Base-by-base conservation (phyloP, 2,797 vertebrate genomes). In the Paguma larvata region DNA sequence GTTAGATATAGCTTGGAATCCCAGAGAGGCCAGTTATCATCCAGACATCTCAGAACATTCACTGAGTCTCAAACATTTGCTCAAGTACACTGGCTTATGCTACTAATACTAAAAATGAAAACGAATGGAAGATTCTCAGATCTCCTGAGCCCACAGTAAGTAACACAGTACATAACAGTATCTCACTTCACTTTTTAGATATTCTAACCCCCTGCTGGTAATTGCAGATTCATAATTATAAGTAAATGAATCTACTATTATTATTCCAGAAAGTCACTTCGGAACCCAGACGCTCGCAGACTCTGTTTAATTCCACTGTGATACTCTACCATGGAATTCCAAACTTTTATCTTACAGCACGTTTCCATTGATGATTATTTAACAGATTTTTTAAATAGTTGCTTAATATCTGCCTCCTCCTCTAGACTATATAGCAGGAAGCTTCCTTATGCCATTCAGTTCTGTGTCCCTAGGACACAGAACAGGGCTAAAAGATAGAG, bases 141-240 rank as follows among this genome's bases (percentile, higher is more conserved):
- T 62, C 3, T 11, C 59, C 41, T 72, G 32, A 62, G 8, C 23
- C 12, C 5, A 14, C 6, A 72, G 41, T 77, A 84, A 89, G 12
- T 23, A 93, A 96, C 10, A 48, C 14, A 46, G 41, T 46, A 75
- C 2, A 4, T 75, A 46, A 48, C 25, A 59, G 9, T 34, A 77
- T 67, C 10, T 78, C 77, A 63, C 2, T 92, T 84, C 4, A 5
- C 30, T 80, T 95, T 95, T 44, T 72, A 85, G 46, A 5, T 48
- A 77, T 72, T 83, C 44, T 41, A 87, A 94, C 67, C 9, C n/a
- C 30, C 44, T 84, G 30, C 11, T 92, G 68, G 51, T 91, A 85
- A 89, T 27, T 93, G 18, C 53, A 93, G 79, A 95, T 72, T 59
- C 30, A 91, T 78, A 87, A 84, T 80, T 91, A 94, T n/a, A 93